These are phyloP conservation scores for Bradypodion ventrale DNA, from an alignment of 2,797 vertebrate genomes.

Conservation along the genomic window DNA sequence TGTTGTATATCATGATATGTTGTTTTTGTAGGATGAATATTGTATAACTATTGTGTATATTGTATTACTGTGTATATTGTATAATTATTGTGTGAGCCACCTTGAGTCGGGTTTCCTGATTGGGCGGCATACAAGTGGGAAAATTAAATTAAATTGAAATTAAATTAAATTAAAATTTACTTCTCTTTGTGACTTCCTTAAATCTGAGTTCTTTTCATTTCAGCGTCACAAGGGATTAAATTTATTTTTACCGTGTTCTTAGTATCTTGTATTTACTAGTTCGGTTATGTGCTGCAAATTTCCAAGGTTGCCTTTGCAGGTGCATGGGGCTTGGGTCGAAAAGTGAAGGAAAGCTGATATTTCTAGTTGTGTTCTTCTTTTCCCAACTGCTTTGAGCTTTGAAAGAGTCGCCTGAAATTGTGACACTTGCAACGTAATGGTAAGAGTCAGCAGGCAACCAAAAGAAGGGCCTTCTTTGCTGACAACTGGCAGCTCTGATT, in stretches of 20 bases:
- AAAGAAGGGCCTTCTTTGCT: constrained; percentile 45
- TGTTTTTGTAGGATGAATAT: too few species aligned
- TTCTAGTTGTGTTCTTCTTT: neutral
- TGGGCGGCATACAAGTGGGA: too few species aligned
- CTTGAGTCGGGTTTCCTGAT: too few species aligned
- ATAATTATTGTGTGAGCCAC: too few species aligned
- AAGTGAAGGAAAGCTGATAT: neutral
- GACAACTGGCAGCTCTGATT: constrained; percentile 53
- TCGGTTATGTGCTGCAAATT: neutral
- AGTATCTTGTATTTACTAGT: neutral
- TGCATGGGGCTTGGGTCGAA: neutral
- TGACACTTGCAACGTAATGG: neutral
- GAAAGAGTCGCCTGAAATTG: neutral
- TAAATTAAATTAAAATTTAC: neutral
- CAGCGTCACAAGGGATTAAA: constrained; percentile 4
- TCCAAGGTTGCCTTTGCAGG: neutral
- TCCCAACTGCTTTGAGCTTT: neutral
- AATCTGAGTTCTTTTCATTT: constrained; percentile 3
- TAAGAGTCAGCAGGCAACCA: constrained; percentile 3
- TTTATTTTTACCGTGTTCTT: neutral
- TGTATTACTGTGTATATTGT: too few species aligned
- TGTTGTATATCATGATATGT: too few species aligned
- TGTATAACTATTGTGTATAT: too few species aligned
- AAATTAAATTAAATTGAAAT: too few species aligned
- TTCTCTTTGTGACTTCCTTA: neutral